These are phyloP conservation scores for Elephas maximus DNA, from an alignment of 2,113 vertebrate genomes.

Conservation along the genomic window DNA sequence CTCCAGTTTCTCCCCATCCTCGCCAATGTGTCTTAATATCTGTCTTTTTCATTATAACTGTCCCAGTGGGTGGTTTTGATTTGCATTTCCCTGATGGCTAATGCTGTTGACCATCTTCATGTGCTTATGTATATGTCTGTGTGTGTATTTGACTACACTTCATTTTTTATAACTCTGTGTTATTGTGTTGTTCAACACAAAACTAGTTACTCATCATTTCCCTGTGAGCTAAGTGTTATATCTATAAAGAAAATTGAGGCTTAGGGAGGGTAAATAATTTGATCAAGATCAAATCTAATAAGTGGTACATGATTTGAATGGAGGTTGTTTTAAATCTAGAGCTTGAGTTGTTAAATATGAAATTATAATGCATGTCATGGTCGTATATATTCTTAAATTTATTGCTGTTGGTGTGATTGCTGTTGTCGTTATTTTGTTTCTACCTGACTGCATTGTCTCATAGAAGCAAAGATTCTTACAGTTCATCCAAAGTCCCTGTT, in stretches of 20 bases:
- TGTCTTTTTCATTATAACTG: background rate
- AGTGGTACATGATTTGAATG: background rate
- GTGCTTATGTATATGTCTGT: background rate
- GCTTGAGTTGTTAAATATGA: background rate
- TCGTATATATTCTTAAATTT: background rate
- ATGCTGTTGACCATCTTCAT: background rate
- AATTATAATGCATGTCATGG: background rate
- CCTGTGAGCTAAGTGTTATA: background rate
- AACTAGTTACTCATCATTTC: background rate
- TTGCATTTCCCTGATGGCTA: background rate
- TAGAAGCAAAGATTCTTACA: background rate
- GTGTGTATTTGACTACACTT: background rate
- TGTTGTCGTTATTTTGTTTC: background rate
- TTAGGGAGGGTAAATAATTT: background rate
- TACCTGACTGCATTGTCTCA: background rate
- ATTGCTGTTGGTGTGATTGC: background rate
- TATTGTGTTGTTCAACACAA: background rate
- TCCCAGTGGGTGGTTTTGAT: background rate
- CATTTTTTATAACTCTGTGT: background rate
- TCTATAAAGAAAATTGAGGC: background rate
- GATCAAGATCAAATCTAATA: background rate
- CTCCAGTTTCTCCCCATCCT: background rate
- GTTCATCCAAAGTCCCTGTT: background rate
- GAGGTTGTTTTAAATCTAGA: background rate
- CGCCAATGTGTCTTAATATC: background rate